A percentile compares a stretch with the other conserved stretches of the same genome.
Evolutionary conservation across 2,113 vertebrate genomes (phyloP).

Genomic region (Corythornis vintsioides): DNA sequence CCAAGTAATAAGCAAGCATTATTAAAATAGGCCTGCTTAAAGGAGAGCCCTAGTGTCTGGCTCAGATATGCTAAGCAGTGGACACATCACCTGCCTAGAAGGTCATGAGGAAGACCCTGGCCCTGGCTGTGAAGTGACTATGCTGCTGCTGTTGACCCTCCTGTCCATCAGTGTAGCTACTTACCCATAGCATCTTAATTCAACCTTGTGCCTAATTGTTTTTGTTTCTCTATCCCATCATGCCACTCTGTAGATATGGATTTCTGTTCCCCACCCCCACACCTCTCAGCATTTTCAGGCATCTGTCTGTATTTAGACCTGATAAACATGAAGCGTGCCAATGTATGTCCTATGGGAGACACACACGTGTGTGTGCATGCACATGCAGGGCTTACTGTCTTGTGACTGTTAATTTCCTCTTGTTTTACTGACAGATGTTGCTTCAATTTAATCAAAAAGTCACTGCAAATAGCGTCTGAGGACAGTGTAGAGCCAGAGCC

Average conservation of each 20-base stretch:
- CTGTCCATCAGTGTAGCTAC: not conserved
- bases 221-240: not conserved
- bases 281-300: not conserved
- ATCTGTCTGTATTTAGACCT: not conserved
- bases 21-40: not conserved
- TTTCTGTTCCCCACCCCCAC: not conserved
- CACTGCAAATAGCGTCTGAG: not conserved
- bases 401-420: not conserved
- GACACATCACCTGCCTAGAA: not conserved
- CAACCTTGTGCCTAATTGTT: not conserved
- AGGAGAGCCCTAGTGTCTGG: not conserved
- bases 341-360: not conserved
- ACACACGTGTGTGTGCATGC: not conserved
- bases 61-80: not conserved
- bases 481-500: not conserved
- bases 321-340: not conserved
- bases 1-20: not conserved
- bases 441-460: not conserved
- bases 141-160: not conserved
- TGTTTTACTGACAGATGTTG: not conserved
- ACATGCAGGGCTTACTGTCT: not conserved
- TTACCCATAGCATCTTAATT: not conserved
- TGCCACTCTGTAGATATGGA: not conserved
- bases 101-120: not conserved
- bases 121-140: rapidly evolving